A percentile compares a stretch with the other conserved stretches of the same genome.
Evolutionary conservation across 2,888 invertebrate species (phyloP).

Genomic region (Drosophila formosana): DNA sequence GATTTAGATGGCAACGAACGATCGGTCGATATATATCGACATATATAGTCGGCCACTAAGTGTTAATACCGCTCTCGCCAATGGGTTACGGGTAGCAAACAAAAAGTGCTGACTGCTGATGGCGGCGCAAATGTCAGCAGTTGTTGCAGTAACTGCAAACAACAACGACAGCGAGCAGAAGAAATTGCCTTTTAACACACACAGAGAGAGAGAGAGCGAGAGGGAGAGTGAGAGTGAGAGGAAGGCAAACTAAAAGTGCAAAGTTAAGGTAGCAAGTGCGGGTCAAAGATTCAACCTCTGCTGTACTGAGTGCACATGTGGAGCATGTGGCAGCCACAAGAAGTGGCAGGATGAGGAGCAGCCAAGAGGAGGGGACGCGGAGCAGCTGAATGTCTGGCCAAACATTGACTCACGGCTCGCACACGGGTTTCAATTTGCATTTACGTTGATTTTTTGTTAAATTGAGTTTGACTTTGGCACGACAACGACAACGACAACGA

Average conservation of each 20-base stretch:
- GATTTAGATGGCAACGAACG: no score
- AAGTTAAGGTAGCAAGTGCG: slow-evolving; percentile 28
- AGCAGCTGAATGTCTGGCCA: slow-evolving; percentile 19
- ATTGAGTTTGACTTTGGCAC: slow-evolving; percentile 73
- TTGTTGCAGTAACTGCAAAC: slow-evolving; percentile 30
- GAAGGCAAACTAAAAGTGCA: slow-evolving; percentile 30
- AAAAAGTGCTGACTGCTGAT: slow-evolving; percentile 40
- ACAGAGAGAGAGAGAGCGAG: background rate
- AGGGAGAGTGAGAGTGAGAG: background rate
- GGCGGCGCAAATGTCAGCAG: slow-evolving; percentile 51
- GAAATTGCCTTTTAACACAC: slow-evolving; percentile 71
- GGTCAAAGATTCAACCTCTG: slow-evolving; percentile 43
- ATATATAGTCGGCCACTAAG: no score
- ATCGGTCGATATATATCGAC: no score
- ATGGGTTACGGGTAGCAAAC: no score
- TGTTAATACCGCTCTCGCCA: no score
- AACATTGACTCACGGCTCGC: slow-evolving; percentile 55
- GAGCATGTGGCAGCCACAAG: background rate
- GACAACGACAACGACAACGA: slow-evolving; percentile 16
- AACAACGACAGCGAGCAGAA: slow-evolving; percentile 39
- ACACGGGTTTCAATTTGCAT: slow-evolving; percentile 73
- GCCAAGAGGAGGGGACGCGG: background rate
- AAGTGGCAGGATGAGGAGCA: background rate
- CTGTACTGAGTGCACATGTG: slow-evolving; percentile 44
- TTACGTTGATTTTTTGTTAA: slow-evolving; percentile 78